Evolutionary conservation across 1,140 invertebrate genomes (phyloP).

Genomic region (Acromyrmex charruanus): DNA sequence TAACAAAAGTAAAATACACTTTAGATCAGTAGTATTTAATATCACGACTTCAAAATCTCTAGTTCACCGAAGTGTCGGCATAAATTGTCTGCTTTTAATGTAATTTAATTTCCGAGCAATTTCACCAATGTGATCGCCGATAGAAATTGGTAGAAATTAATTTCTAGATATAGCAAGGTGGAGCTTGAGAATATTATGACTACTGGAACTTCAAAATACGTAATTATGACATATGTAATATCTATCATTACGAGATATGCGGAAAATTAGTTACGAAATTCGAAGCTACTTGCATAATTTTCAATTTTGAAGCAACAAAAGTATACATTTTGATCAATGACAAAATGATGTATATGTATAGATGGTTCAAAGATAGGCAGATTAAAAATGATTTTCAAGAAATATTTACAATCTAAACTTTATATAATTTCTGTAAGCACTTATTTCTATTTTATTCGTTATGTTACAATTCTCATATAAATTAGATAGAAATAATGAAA

Average conservation of each 20-base stretch:
- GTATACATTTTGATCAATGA: background rate
- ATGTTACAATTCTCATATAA: background rate
- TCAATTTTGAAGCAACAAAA: background rate
- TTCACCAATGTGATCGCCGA: background rate
- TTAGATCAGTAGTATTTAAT: background rate
- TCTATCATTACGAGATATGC: no score
- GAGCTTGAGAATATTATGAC: background rate
- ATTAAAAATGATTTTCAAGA: no score
- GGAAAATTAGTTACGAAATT: background rate
- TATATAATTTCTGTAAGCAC: background rate
- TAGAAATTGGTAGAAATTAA: conserved; percentile 20
- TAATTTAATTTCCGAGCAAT: conserved; percentile 41
- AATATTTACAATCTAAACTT: no score
- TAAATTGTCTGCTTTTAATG: background rate
- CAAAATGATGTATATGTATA: no score
- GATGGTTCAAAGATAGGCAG: no score
- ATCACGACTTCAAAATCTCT: background rate
- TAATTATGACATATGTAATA: no score
- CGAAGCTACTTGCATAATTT: background rate
- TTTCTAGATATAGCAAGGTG: background rate
- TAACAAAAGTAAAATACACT: background rate
- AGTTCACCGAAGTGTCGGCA: background rate
- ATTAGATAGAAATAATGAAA: background rate
- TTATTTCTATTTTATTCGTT: background rate
- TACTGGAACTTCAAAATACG: no score